Percentiles rank a stretch among this genome's conserved stretches.
Evolutionary conservation across 2,113 vertebrate genomes (phyloP).

Genomic region (Aleadryas rufinucha): DNA sequence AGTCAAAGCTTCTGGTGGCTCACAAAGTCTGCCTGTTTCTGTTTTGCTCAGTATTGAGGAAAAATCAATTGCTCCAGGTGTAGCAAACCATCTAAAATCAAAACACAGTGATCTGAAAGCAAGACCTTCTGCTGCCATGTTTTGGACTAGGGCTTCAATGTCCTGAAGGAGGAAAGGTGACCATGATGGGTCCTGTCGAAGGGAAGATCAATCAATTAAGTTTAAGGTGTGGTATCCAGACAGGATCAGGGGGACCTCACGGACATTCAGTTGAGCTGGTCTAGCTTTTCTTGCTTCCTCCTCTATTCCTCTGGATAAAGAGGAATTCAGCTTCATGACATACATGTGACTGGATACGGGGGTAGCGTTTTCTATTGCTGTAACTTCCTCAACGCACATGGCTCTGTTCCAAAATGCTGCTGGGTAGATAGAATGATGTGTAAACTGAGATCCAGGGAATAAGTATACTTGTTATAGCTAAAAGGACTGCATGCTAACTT

Average conservation of each 20-base stretch:
- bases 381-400: background rate
- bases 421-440: background rate
- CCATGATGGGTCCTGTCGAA: background rate
- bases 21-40: background rate
- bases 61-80: background rate
- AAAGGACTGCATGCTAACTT: background rate
- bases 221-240: background rate
- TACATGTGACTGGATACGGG: background rate
- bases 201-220: background rate
- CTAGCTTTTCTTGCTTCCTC: background rate
- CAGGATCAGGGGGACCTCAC: background rate
- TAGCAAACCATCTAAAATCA: background rate
- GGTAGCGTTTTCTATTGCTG: background rate
- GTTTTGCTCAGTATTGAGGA: background rate
- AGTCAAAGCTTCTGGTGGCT: background rate
- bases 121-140: background rate
- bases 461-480: background rate
- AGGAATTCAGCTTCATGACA: background rate
- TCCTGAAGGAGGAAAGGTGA: background rate
- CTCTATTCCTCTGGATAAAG: background rate
- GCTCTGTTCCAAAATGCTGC: background rate
- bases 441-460: background rate
- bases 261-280: background rate
- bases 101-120: background rate
- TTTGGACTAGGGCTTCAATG: background rate